Conservation (phyloP, 2,797 vertebrate species). For the Cyprinella venusta region DNA sequence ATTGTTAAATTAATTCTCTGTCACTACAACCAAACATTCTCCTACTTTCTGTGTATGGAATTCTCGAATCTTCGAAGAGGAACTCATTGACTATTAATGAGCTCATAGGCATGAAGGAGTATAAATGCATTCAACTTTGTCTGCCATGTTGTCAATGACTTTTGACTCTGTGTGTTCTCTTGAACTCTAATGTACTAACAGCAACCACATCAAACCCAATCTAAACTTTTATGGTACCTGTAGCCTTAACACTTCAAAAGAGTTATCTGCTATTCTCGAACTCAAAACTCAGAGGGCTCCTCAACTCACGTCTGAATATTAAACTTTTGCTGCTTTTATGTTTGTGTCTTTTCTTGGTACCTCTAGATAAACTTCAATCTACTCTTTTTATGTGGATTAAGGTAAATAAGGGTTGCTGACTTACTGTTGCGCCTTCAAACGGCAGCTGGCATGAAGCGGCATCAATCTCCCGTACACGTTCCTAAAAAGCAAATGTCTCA, state of each 20-base stretch:
- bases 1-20: not conserved
- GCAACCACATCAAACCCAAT: not conserved
- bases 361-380: not conserved
- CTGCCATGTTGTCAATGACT: not conserved
- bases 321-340: not conserved
- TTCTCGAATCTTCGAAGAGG: too few relatives aligned
- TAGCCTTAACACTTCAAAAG: not conserved
- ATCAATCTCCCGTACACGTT: slow-evolving; percentile 62
- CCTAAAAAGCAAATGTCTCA: slow-evolving; percentile 1
- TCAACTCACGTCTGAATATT: too few relatives aligned
- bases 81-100: not conserved
- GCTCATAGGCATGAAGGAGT: not conserved
- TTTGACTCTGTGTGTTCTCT: not conserved
- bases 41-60: not conserved
- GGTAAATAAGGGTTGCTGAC: slow-evolving; percentile 46
- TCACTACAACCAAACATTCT: not conserved
- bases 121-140: not conserved
- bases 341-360: not conserved
- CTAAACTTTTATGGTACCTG: not conserved
- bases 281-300: not conserved
- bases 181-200: not conserved
- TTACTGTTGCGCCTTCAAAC: slow-evolving; percentile 66
- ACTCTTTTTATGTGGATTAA: not conserved
- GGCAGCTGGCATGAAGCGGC: slow-evolving; percentile 70
- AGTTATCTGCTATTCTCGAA: not conserved